Evolutionary conservation across 2,113 vertebrate species (phyloP), one percentile per base, ranked within the genome.

Genomic region (Orthonyx spaldingii): DNA sequence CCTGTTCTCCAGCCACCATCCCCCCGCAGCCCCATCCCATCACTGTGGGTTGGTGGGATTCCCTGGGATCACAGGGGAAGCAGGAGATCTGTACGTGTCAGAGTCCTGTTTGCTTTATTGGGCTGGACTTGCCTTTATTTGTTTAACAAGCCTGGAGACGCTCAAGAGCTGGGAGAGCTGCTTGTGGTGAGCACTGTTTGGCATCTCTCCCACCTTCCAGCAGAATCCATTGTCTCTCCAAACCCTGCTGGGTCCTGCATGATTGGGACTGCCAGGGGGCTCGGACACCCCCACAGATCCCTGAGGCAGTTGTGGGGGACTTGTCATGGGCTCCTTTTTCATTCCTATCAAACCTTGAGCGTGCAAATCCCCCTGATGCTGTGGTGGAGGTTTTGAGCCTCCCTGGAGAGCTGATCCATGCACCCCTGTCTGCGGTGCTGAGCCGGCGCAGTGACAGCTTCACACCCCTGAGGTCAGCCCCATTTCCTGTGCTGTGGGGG

Each of bases 111-210:
- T 97, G 91, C 61, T 96, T 94, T 97, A 16, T 60, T 19, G 76
- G 90, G 91, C 65, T 96, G 90, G 95, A 66, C 93, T 91, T 64
- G 81, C 82, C 82, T 94, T 95, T 97, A 84, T 97, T 97, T 97
- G 90, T 87, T 90, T 91, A 96, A 75, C 1, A 18, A 95, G 86
- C 92, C 44, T 80, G 87, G 88, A 92, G 86, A 84, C 47, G 2
- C 53, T 61, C 1, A 23, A 28, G 44, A 85, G 82, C 91, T 7
- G 52, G 68, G 70, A 80, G 72, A 75, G 57, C 44, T 5, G 64
- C 56, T 65, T 47, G 33, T 37, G 56, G 64, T 1, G 6, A 85
- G 46, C 4, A 1, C 10, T 59, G 56, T 57, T 82, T 70, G 23
- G 13, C 5, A 5, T 55, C 59, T 63, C 27, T 20, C n/a, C n/a